Evolutionary conservation across 1,140 invertebrate species (phyloP), one percentile per base, ranked within the genome.

Genomic region (Drosophila asahinai): DNA sequence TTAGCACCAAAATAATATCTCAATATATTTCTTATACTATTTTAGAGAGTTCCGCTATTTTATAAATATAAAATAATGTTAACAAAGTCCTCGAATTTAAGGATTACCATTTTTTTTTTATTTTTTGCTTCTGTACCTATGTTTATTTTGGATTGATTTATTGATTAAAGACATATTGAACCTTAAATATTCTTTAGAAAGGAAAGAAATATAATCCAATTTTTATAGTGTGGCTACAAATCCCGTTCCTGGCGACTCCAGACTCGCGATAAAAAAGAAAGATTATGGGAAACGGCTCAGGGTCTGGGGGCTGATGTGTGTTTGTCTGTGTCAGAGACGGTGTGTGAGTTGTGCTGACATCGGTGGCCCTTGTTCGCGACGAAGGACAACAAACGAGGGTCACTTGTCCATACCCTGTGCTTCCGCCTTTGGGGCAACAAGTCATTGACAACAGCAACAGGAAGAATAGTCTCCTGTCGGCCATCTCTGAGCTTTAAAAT

Each of bases 251-350:
- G 75, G 78, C 59, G 64, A 66, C 67, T 80, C 48, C 36, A 73
- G 71, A 66, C 51, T 52, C 75, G 78, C 81, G 78, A 81, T 90
- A 86, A 89, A 82, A 78, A 79, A 58, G 43, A 38, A 48, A 73
- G 70, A 72, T 73, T 60, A 72, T 72, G 51, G 30, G 1, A 48
- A 58, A 72, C 12, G 19, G 22, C 67, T 48, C 43, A 4, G 36
- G 36, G 67, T 60, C 66, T 51, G 70, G 27, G 27, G 36, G 9
- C 36, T 72, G 38, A 51, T 36, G 65, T 61, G 58, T 75, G 38
- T 71, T 61, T 59, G 62, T 64, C 67, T 76, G 49, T 27, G 40
- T 47, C 27, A 59, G 48, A 45, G 45, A 49, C 73, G 52, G 54
- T 70, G 64, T 75, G 38, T 64, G 58, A 61, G 54, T 73, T 57